Conservation (phyloP, 2,797 vertebrate species). For the Anguilla marmorata region DNA sequence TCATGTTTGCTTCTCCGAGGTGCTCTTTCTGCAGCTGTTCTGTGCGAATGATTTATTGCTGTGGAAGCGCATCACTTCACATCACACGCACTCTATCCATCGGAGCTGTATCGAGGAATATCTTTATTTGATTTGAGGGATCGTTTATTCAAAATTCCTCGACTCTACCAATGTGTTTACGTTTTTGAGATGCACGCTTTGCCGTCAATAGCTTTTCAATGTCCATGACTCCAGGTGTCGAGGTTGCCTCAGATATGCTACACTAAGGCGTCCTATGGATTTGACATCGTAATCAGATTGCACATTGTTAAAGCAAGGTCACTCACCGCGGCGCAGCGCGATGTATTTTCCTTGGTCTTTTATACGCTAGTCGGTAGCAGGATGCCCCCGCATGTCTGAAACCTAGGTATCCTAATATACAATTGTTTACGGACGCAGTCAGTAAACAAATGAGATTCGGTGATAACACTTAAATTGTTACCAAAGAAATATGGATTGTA, state of each 20-base stretch:
- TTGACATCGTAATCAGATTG: constrained; percentile 18
- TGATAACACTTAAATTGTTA: neutral
- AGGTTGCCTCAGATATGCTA: neutral
- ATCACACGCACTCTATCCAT: constrained; percentile 40
- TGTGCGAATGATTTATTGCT: constrained; percentile 37
- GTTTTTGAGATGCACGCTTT: constrained; percentile 3
- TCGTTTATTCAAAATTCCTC: constrained; percentile 34
- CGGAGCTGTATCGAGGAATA: constrained; percentile 38
- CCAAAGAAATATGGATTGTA: neutral
- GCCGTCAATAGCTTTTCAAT: neutral
- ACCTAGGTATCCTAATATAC: neutral
- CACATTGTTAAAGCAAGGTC: constrained; percentile 19
- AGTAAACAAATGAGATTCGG: neutral
- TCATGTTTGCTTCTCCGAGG: constrained; percentile 24
- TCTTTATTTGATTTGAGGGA: constrained; percentile 54
- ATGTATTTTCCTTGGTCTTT: neutral
- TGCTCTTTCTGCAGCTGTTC: constrained; percentile 26
- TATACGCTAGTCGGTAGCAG: neutral
- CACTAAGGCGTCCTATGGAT: neutral
- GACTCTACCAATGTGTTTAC: neutral
- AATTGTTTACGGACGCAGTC: neutral
- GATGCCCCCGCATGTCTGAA: neutral
- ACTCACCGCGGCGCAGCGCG: neutral
- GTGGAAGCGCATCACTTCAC: constrained; percentile 39
- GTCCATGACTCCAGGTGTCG: neutral